phyloP scores from a whole-genome alignment of 2,797 vertebrate species.

The Poeciliopsis turneri region DNA sequence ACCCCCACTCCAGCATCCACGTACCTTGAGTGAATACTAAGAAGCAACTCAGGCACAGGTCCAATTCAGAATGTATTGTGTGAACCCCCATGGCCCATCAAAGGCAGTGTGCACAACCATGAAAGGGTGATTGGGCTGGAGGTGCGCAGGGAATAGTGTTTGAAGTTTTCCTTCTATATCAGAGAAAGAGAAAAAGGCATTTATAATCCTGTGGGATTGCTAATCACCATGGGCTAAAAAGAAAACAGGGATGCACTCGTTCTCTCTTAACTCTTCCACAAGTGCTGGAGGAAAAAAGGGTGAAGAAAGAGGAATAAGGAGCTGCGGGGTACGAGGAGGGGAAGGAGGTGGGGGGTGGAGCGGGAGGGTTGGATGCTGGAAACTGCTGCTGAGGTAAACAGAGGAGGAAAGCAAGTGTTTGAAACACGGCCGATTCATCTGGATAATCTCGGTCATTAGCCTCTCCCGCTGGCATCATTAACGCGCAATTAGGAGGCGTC shows the following conservation, averaged over 20 bases:
- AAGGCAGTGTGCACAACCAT: constrained; percentile 71
- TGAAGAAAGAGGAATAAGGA: constrained; percentile 58
- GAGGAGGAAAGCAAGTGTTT: constrained; percentile 52
- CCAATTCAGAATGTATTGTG: constrained; percentile 79
- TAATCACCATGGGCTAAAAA: constrained; percentile 76
- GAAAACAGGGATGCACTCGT: constrained; percentile 73
- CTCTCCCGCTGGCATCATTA: constrained; percentile 33
- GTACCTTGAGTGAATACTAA: constrained; percentile 81
- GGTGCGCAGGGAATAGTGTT: constrained; percentile 78
- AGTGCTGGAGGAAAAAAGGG: constrained; percentile 62
- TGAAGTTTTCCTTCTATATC: constrained; percentile 81
- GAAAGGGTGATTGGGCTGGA: constrained; percentile 77
- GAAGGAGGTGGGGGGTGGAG: constrained; percentile 39
- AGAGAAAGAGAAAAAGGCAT: constrained; percentile 77
- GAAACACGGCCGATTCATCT: constrained; percentile 58
- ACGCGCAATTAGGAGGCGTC: constrained; percentile 27
- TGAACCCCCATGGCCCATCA: constrained; percentile 78
- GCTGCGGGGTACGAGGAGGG: constrained; percentile 31
- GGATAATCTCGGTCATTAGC: constrained; percentile 53
- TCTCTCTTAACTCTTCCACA: constrained; percentile 75
- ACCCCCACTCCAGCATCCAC: constrained; percentile 79
- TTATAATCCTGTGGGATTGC: constrained; percentile 80
- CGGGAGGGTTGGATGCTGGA: constrained; percentile 59
- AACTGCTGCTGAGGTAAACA: constrained; percentile 59
- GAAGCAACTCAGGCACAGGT: constrained; percentile 75